phyloP scores from a whole-genome alignment of 2,113 vertebrate species.

The Larimichthys polyactis region DNA sequence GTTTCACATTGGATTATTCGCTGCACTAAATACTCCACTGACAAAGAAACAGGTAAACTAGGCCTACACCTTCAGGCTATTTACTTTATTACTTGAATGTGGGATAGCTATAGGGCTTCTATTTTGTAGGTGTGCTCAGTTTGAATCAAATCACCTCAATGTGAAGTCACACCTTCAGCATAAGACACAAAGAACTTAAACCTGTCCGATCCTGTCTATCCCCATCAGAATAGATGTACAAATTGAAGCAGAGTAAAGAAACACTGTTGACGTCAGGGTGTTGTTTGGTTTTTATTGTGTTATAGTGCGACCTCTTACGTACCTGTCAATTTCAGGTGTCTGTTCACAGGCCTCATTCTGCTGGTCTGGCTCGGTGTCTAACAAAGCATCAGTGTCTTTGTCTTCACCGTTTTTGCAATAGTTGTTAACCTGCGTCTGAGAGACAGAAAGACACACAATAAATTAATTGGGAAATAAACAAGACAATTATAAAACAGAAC shows the following conservation, averaged over 20 bases:
- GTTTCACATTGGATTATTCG: background rate
- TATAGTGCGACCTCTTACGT: slow-evolving; percentile 21
- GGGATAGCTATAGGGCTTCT: slow-evolving; percentile 5
- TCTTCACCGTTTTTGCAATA: slow-evolving; percentile 77
- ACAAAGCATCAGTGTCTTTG: slow-evolving; percentile 86
- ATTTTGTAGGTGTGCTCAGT: slow-evolving; percentile 26
- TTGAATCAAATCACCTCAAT: slow-evolving; percentile 9
- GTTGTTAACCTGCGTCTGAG: slow-evolving; percentile 87
- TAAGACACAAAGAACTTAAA: slow-evolving; percentile 6
- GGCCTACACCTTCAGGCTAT: slow-evolving; percentile 10
- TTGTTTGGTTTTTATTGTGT: slow-evolving; percentile 1
- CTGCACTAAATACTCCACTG: background rate
- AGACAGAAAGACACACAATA: slow-evolving; percentile 38
- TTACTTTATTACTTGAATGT: background rate
- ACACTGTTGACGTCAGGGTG: background rate
- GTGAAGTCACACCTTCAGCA: slow-evolving; percentile 22
- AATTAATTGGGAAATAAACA: background rate
- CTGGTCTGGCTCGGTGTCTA: slow-evolving; percentile 80
- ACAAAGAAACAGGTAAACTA: background rate
- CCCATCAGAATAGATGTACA: background rate
- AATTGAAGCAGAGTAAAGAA: background rate
- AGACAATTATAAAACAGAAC: background rate
- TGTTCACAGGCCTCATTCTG: slow-evolving; percentile 80
- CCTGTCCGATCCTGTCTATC: slow-evolving; percentile 19
- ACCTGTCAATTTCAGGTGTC: slow-evolving; percentile 83